Percentiles rank a stretch among this genome's conserved stretches.
phyloP scores from a whole-genome alignment of 2,888 invertebrate genomes.

The Leucophenga montana region DNA sequence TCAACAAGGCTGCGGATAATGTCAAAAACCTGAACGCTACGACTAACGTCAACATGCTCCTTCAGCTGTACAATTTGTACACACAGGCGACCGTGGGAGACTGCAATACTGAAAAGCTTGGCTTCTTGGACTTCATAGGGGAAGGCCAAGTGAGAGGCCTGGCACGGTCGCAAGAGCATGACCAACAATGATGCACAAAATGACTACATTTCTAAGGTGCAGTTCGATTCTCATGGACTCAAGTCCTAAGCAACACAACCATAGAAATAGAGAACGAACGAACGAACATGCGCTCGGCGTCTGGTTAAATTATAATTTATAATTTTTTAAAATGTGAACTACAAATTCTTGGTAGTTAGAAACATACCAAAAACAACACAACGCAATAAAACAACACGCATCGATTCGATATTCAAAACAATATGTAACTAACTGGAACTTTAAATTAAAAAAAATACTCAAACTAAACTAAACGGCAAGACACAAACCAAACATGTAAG shows the following conservation, averaged over 20 bases:
- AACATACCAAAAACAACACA: too few species aligned
- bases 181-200: constrained; percentile 86
- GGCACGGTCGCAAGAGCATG: constrained; percentile 87
- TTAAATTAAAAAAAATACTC: too few species aligned
- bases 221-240: constrained; percentile 77
- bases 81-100: constrained; percentile 95
- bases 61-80: constrained; percentile 89
- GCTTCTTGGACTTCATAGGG: constrained; percentile 94
- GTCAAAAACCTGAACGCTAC: constrained; percentile 86
- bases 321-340: too few species aligned
- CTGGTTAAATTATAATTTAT: too few species aligned
- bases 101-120: constrained; percentile 88
- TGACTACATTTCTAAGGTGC: constrained; percentile 85
- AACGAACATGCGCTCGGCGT: too few species aligned
- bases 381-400: too few species aligned
- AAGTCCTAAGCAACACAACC: constrained; percentile 69
- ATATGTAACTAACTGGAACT: too few species aligned
- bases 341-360: too few species aligned
- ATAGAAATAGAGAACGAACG: too few species aligned
- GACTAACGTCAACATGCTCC: constrained; percentile 86
- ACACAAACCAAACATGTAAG: constrained; percentile 19
- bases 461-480: too few species aligned
- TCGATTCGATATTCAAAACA: too few species aligned
- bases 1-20: constrained; percentile 86
- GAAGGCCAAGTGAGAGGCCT: constrained; percentile 97